Percentiles rank a stretch among this genome's conserved stretches.
phyloP scores from a whole-genome alignment of 2,113 vertebrate species.

The Aegotheles bennettii region DNA sequence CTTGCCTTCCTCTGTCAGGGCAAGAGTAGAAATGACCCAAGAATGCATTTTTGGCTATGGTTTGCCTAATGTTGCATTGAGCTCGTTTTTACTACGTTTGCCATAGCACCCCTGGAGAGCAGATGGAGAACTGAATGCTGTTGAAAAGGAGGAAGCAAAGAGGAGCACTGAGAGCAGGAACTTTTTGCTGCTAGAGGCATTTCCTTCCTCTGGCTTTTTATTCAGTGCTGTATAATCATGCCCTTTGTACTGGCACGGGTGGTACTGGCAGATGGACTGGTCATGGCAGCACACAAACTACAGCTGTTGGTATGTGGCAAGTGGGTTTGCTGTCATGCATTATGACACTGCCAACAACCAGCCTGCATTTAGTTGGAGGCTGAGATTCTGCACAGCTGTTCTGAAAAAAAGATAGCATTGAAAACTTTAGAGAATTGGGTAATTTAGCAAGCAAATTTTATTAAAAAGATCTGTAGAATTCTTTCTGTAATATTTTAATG shows the following conservation, averaged over 20 bases:
- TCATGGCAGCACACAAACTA: neutral
- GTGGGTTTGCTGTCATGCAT: neutral
- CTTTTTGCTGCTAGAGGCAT: neutral
- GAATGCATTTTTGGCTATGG: neutral
- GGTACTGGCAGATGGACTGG: neutral
- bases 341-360: neutral
- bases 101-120: neutral
- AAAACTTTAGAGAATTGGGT: neutral
- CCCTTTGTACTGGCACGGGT: neutral
- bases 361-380: neutral
- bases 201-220: conserved; percentile 6
- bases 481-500: neutral
- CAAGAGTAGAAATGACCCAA: neutral
- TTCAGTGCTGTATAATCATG: neutral
- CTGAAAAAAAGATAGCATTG: neutral
- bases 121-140: neutral
- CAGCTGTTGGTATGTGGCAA: neutral
- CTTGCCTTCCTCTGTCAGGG: neutral
- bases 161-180: neutral
- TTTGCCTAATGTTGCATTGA: neutral
- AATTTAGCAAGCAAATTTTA: neutral
- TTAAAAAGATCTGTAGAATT: neutral
- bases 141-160: neutral
- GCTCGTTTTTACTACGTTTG: neutral
- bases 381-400: neutral